Conservation (phyloP, 2,888 invertebrate genomes). For the Fabriciana adippe region DNA sequence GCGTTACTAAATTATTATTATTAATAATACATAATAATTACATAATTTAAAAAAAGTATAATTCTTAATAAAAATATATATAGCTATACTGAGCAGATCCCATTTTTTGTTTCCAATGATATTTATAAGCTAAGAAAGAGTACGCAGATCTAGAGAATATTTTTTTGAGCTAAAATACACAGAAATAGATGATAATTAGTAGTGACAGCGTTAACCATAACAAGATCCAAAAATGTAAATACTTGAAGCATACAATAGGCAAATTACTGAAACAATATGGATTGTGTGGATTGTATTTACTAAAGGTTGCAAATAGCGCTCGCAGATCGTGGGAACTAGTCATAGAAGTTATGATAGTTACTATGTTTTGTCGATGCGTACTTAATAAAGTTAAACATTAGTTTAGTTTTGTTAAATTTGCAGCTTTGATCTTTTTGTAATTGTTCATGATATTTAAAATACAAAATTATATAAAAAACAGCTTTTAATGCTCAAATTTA, state of each 20-base stretch:
- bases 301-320: slow-evolving; percentile 71
- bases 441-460: background rate
- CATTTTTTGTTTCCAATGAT: too few species aligned
- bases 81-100: too few species aligned
- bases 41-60: slow-evolving; percentile 44
- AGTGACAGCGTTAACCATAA: slow-evolving; percentile 50
- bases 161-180: background rate
- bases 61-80: too few species aligned
- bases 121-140: too few species aligned
- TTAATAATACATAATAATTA: slow-evolving; percentile 53
- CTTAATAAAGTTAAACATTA: background rate
- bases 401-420: too few species aligned
- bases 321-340: slow-evolving; percentile 72
- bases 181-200: background rate
- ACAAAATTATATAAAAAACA: background rate
- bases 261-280: slow-evolving; percentile 80
- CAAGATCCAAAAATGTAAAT: slow-evolving; percentile 72
- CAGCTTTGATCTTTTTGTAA: too few species aligned
- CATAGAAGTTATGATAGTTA: background rate
- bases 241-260: slow-evolving; percentile 73
- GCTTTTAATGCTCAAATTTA: too few species aligned
- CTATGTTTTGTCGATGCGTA: background rate
- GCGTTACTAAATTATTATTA: slow-evolving; percentile 52
- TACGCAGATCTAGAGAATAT: too few species aligned
- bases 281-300: slow-evolving; percentile 68